Base-by-base conservation (phyloP, 2,888 invertebrate genomes). In the Rhogogaster chlorosoma region DNA sequence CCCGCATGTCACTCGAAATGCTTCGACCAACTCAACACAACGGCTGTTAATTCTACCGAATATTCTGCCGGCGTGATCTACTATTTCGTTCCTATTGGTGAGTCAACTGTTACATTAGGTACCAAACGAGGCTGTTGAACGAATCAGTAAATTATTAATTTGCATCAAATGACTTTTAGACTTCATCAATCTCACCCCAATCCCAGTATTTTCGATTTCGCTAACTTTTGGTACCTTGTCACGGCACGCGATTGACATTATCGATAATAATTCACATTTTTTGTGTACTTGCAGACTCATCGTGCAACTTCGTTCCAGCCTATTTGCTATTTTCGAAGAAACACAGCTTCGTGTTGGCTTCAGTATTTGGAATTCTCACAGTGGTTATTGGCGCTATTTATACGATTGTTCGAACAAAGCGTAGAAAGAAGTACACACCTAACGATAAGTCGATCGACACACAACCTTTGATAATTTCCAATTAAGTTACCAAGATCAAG, bases 121-220 rank as follows among this genome's bases (percentile, higher is more conserved):
- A 36, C 32, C 92, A 92, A 53, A 36, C 85, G 5, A 82, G 85
- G 53, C n/a, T 2, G 53, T n/a, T n/a, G 53, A 53, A n/a, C 5
- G 1, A 7, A 53, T 10, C 7, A n/a, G n/a, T n/a, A 53, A n/a
- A 6, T 53, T 7, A 7, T 10, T 53, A 53, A 53, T 53, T 53
- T 6, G 53, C 53, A 53, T 53, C 7, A 7, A 53, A n/a, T 53
- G n/a, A 7, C 18, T 38, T 9, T 9, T 9, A 38, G 6, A 9
- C 38, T 53, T n/a, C 7, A 53, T 53, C n/a, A 2, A 92, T 91
- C 92, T 88, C 77, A 89, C 32, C 83, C 80, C 0, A 89, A 10
- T 12, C 15, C 12, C 15, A 45, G 1, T 3, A 15, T 15, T 45
- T 45, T 3, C 12, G 45, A 45, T 15, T 45, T 45, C 45, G 89